Evolutionary conservation across 2,797 vertebrate genomes (phyloP).

Genomic region (Hozukius guyotensis): DNA sequence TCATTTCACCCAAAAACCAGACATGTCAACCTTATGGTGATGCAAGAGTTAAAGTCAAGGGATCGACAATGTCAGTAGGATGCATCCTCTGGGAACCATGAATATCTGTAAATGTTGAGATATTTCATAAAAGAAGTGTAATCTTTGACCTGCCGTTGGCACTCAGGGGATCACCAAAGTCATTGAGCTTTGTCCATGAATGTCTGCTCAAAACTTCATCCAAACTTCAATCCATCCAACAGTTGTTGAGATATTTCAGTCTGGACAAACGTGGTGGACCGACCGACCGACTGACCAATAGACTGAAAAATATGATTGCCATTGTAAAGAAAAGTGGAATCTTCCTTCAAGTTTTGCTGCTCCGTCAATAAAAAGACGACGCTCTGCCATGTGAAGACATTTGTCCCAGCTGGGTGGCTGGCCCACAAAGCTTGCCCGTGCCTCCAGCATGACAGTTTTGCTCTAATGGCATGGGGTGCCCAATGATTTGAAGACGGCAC

Average conservation of each 20-base stretch:
- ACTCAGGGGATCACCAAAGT: too few species aligned
- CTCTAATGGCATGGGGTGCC: slow-evolving; percentile 23
- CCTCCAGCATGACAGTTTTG: slow-evolving; percentile 27
- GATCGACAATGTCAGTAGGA: not conserved
- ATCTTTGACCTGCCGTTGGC: too few species aligned
- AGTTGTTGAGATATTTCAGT: not conserved
- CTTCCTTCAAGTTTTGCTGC: not conserved
- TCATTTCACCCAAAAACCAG: too few species aligned
- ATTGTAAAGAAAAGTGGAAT: not conserved
- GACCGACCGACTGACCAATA: not conserved
- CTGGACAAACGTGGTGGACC: not conserved
- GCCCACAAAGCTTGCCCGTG: not conserved
- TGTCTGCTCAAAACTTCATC: too few species aligned
- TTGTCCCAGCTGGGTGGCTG: slow-evolving; percentile 26
- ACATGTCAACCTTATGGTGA: not conserved
- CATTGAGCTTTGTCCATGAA: too few species aligned
- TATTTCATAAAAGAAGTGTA: too few species aligned
- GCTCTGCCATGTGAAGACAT: slow-evolving; percentile 7
- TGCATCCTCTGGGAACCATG: not conserved
- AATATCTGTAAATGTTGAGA: not conserved
- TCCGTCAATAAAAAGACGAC: slow-evolving; percentile 27
- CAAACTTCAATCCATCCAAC: not conserved
- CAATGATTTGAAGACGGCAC: slow-evolving; percentile 39
- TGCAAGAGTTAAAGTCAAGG: not conserved
- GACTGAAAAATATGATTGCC: not conserved